Evolutionary conservation across 2,888 invertebrate genomes (phyloP).

Genomic region (Amblyjoppa proteus): DNA sequence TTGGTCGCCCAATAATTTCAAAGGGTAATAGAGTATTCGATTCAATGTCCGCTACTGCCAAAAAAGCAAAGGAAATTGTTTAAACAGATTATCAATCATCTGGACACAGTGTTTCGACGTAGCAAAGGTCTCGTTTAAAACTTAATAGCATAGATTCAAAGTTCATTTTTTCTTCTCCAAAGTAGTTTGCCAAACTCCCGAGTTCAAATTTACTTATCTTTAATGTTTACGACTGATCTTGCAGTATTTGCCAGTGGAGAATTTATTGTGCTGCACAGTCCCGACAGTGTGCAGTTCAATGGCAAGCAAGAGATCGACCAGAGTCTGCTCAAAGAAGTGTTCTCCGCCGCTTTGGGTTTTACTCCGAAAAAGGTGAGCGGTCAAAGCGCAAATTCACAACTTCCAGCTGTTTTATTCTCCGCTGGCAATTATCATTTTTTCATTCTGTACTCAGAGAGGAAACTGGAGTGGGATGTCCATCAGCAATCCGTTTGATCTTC

Average conservation of each 20-base stretch:
- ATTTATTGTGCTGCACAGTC: conserved; percentile 89
- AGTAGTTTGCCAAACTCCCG: not conserved
- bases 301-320: conserved; percentile 88
- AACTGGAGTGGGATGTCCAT: conserved; percentile 90
- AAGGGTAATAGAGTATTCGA: not conserved
- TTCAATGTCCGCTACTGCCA: too few species aligned
- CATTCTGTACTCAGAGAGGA: conserved; percentile 85
- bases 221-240: conserved; percentile 74
- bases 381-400: not conserved
- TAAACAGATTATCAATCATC: too few species aligned
- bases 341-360: conserved; percentile 90
- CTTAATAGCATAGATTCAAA: not conserved
- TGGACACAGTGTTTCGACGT: not conserved
- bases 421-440: not conserved
- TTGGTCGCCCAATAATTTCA: not conserved
- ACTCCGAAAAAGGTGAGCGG: conserved; percentile 89
- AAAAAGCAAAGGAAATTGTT: too few species aligned
- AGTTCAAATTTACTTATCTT: conserved; percentile 76
- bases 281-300: conserved; percentile 89
- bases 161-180: not conserved
- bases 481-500: conserved; percentile 90
- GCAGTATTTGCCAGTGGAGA: conserved; percentile 88
- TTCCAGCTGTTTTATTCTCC: too few species aligned
- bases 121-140: not conserved
- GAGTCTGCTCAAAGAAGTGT: conserved; percentile 89